Percentiles rank a stretch among this genome's conserved stretches.
These are phyloP conservation scores for Microctonus hyperodae DNA, from an alignment of 2,888 invertebrate species.

Conservation along the genomic window DNA sequence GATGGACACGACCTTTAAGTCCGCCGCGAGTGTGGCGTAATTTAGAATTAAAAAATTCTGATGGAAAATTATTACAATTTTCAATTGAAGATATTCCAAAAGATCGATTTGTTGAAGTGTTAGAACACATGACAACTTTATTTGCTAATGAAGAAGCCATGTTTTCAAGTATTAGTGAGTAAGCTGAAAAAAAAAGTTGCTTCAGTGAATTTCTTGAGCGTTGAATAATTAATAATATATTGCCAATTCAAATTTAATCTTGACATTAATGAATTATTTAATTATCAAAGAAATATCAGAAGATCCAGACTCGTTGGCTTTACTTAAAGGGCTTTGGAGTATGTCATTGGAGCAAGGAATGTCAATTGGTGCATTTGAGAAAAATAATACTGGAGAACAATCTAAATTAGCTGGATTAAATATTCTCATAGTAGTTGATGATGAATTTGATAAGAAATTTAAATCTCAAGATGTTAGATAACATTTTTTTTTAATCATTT, in stretches of 20 bases:
- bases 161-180: constrained; percentile 43
- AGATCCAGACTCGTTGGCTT: constrained; percentile 44
- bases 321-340: constrained; percentile 49
- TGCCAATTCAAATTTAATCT: neutral
- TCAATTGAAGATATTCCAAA: constrained; percentile 52
- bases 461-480: constrained; percentile 36
- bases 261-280: neutral
- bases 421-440: constrained; percentile 41
- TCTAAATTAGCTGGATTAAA: constrained; percentile 59
- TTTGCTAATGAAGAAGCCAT: constrained; percentile 48
- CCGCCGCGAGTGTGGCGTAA: constrained; percentile 49
- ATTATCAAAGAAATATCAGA: constrained; percentile 43
- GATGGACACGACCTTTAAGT: constrained; percentile 39
- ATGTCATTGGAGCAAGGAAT: constrained; percentile 50
- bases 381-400: constrained; percentile 51
- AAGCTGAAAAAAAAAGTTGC: neutral
- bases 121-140: constrained; percentile 44
- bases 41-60: constrained; percentile 38
- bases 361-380: constrained; percentile 56
- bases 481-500: too few relatives aligned
- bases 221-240: too few relatives aligned
- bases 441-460: constrained; percentile 34
- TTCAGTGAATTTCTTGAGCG: too few relatives aligned
- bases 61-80: constrained; percentile 44
- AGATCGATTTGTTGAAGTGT: constrained; percentile 47